These are phyloP conservation scores for Rallus crepitans DNA, from an alignment of 2,797 vertebrate species.

Conservation along the genomic window DNA sequence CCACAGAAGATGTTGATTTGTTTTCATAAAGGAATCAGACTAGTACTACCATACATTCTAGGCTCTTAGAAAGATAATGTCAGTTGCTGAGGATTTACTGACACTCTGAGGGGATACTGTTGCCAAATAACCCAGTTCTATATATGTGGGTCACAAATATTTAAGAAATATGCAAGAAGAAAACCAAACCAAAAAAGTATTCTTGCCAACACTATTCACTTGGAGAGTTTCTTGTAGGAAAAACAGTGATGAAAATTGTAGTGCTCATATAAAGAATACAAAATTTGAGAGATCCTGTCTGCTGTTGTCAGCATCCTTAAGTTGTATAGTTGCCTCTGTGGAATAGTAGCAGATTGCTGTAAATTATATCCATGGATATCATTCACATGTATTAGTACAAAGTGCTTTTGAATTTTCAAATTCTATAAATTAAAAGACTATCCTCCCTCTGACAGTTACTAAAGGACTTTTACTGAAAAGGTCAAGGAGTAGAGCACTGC, in stretches of 20 bases:
- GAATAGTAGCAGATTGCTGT: neutral
- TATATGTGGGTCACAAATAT: neutral
- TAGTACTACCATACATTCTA: neutral
- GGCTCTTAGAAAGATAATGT: neutral
- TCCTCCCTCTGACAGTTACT: neutral
- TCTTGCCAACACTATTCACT: neutral
- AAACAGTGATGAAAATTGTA: neutral
- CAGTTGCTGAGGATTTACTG: neutral
- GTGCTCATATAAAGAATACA: neutral
- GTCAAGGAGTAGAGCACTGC: neutral
- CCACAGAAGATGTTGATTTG: neutral
- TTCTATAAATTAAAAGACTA: neutral
- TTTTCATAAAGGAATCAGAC: neutral
- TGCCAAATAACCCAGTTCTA: neutral
- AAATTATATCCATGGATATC: neutral
- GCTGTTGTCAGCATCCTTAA: neutral
- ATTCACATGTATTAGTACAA: neutral
- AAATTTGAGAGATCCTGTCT: neutral
- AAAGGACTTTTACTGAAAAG: neutral
- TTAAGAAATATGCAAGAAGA: neutral
- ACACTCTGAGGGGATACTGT: neutral
- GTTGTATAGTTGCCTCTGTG: neutral
- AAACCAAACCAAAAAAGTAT: accelerated
- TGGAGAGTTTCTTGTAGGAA: neutral
- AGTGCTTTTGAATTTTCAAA: neutral